Conservation (phyloP, 1,140 invertebrate species). For the Asobara japonica region DNA sequence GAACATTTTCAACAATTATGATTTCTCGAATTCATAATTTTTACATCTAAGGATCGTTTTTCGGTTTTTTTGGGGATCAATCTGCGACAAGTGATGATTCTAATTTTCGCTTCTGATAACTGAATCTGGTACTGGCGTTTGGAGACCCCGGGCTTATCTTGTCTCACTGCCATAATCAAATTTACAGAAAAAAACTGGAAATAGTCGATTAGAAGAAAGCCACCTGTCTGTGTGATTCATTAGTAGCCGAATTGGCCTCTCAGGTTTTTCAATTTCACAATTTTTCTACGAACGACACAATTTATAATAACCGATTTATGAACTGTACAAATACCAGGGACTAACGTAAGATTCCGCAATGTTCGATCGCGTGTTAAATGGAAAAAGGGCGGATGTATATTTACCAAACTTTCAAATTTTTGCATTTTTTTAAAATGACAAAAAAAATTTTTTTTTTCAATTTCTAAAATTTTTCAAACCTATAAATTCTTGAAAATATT, state of each 20-base stretch:
- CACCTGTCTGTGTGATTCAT: slow-evolving; percentile 6
- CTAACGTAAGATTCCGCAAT: neutral
- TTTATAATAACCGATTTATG: neutral
- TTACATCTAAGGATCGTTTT: neutral
- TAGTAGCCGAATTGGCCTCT: neutral
- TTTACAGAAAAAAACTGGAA: neutral
- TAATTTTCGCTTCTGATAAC: neutral
- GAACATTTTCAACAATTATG: no score
- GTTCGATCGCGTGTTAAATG: neutral
- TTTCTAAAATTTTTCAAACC: no score
- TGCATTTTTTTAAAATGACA: neutral
- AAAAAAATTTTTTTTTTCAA: neutral
- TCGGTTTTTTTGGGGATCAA: no score
- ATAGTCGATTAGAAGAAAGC: neutral
- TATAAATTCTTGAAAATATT: no score
- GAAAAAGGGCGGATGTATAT: neutral
- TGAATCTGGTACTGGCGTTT: neutral
- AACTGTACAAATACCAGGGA: neutral
- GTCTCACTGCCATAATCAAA: slow-evolving; percentile 8
- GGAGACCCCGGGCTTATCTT: neutral
- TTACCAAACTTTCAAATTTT: neutral
- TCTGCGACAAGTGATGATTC: no score
- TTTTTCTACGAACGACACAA: neutral
- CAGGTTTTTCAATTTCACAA: neutral
- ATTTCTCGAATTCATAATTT: no score